A percentile compares a stretch with the other conserved stretches of the same genome.
Evolutionary conservation across 2,888 invertebrate species (phyloP).

Genomic region (Pristionchus entomophagus): DNA sequence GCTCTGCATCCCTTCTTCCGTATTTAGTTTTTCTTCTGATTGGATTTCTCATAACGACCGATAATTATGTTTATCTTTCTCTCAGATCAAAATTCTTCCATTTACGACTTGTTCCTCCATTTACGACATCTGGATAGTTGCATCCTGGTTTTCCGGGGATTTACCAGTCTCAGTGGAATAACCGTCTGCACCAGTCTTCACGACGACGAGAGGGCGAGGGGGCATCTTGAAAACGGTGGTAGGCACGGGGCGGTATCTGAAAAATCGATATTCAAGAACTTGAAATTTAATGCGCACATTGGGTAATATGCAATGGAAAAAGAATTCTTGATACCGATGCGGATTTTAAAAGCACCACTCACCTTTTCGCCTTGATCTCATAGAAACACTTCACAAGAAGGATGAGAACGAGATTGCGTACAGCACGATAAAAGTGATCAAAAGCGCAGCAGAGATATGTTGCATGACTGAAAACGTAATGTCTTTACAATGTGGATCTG

Average conservation of each 20-base stretch:
- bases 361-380: slow-evolving; percentile 8
- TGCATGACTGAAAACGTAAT: not conserved
- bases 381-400: not conserved
- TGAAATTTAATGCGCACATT: not conserved
- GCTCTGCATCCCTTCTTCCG: too few relatives aligned
- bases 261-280: not conserved
- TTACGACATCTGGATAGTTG: not conserved
- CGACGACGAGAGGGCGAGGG: not conserved
- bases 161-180: not conserved
- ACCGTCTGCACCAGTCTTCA: not conserved
- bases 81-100: too few relatives aligned
- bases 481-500: not conserved
- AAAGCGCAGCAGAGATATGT: not conserved
- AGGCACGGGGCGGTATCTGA: not conserved
- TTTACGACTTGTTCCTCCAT: too few relatives aligned
- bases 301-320: not conserved
- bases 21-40: too few relatives aligned
- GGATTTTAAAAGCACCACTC: not conserved
- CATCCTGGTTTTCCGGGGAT: not conserved
- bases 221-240: not conserved
- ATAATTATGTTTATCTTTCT: too few relatives aligned
- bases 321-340: too few relatives aligned
- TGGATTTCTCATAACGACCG: too few relatives aligned
- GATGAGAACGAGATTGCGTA: not conserved
- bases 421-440: not conserved